Conservation (phyloP, 2,797 vertebrate genomes). For the Poecile montanus region DNA sequence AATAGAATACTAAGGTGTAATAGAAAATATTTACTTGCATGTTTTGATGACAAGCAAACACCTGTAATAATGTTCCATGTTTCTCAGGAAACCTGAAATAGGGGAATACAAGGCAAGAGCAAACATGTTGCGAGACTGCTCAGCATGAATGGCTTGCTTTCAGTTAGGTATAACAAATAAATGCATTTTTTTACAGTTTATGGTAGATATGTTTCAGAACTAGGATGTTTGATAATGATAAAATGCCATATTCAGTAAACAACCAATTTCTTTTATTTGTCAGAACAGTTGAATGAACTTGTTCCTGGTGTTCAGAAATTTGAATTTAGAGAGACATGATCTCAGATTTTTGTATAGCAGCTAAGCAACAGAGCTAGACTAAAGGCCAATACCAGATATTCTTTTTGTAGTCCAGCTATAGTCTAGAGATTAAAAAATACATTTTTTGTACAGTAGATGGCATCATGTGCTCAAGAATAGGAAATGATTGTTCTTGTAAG, state of each 20-base stretch:
- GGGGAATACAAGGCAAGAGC: not conserved
- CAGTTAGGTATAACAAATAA: not conserved
- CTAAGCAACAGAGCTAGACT: not conserved
- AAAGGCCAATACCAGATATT: not conserved
- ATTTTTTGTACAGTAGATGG: constrained; percentile 55
- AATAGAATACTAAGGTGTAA: not conserved
- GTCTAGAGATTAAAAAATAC: not conserved
- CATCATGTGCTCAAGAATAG: constrained; percentile 37
- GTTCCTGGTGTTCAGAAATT: not conserved
- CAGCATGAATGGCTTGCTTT: not conserved
- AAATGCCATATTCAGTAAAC: not conserved
- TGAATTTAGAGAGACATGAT: not conserved
- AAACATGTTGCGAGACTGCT: not conserved
- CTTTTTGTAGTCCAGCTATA: not conserved
- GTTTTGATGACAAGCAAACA: not conserved
- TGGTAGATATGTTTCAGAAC: not conserved
- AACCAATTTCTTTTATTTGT: not conserved
- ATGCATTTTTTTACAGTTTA: not conserved
- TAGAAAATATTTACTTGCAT: not conserved
- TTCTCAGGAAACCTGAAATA: not conserved
- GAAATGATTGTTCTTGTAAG: not conserved
- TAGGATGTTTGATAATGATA: not conserved
- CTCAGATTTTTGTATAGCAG: not conserved
- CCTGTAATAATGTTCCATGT: not conserved
- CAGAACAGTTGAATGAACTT: not conserved